Evolutionary conservation across 2,113 vertebrate genomes (phyloP).

Genomic region (Sitta europaea): DNA sequence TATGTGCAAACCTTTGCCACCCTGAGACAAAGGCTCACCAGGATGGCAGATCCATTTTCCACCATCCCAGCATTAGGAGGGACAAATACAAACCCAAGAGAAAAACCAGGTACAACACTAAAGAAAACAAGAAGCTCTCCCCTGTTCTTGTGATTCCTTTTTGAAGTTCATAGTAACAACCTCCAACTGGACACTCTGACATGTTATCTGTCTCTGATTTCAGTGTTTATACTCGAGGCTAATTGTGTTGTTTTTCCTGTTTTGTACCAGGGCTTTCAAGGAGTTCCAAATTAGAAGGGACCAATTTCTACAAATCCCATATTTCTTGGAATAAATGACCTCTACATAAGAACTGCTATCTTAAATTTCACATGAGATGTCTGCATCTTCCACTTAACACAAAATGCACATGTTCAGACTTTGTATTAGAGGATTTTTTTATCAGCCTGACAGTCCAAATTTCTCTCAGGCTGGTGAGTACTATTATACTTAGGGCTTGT

Average conservation of each 20-base stretch:
- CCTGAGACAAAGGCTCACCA: background rate
- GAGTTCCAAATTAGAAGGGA: background rate
- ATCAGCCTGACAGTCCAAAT: background rate
- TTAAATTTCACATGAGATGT: background rate
- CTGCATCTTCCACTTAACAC: background rate
- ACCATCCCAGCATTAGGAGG: background rate
- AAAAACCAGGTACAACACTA: background rate
- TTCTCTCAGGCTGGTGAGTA: background rate
- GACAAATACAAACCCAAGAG: background rate
- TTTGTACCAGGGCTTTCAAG: background rate
- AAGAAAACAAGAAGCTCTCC: background rate
- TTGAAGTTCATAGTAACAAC: background rate
- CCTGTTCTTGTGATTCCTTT: background rate
- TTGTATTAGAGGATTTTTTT: background rate
- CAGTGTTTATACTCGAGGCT: background rate
- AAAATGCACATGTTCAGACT: background rate
- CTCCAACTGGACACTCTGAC: background rate
- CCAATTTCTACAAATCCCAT: background rate
- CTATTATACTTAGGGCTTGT: background rate
- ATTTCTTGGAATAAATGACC: background rate
- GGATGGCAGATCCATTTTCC: background rate
- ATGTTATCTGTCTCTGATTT: background rate
- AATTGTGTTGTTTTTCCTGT: constrained; percentile 41
- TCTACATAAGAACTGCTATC: background rate
- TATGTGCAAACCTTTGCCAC: background rate